A percentile compares a stretch with the other conserved stretches of the same genome.
phyloP scores from a whole-genome alignment of 2,113 vertebrate genomes.

The Bungarus multicinctus region DNA sequence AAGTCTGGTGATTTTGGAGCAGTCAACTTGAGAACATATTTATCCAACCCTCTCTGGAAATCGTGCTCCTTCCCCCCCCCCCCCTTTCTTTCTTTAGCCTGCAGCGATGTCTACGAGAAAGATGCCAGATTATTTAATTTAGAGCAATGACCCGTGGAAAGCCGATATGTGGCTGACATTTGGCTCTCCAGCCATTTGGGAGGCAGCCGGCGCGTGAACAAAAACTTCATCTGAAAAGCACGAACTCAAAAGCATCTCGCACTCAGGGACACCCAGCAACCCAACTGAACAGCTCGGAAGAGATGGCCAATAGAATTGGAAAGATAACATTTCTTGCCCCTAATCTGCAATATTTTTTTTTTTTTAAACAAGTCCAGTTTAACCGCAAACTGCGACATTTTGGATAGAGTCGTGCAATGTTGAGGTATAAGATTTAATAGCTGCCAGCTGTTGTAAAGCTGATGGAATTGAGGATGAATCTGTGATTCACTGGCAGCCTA shows the following conservation, averaged over 20 bases:
- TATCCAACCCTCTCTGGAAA: background rate
- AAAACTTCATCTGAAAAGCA: background rate
- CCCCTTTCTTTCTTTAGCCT: background rate
- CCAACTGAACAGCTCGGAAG: background rate
- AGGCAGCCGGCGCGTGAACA: background rate
- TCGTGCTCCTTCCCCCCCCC: background rate
- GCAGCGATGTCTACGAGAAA: background rate
- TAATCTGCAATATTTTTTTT: background rate
- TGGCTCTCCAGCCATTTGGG: conserved; percentile 10
- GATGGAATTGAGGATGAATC: too few relatives aligned
- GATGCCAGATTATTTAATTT: conserved; percentile 28
- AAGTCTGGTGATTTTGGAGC: background rate
- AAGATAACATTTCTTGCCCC: background rate
- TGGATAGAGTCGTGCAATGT: background rate
- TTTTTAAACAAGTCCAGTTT: background rate
- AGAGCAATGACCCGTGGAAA: conserved; percentile 18
- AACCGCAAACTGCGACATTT: background rate
- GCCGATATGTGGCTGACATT: conserved; percentile 23
- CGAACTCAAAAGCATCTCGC: background rate
- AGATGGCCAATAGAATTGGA: background rate
- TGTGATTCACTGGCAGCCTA: too few relatives aligned
- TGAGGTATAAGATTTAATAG: too few relatives aligned
- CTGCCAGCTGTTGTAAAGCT: too few relatives aligned
- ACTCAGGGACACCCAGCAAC: background rate
- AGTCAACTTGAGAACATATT: background rate